Conservation (phyloP, 2,797 vertebrate species). For the Cuculus canorus region DNA sequence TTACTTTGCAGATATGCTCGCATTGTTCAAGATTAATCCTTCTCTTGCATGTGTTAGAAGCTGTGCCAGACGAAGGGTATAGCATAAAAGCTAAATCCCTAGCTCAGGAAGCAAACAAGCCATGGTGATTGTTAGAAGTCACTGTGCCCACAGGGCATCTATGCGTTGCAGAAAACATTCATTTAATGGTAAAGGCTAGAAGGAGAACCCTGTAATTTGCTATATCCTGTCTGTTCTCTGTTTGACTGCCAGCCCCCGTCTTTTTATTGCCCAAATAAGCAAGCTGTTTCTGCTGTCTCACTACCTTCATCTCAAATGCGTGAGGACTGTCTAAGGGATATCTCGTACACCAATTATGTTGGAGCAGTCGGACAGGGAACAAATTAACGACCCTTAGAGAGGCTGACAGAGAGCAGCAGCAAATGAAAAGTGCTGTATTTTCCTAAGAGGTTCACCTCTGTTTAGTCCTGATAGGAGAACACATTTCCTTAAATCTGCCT, state of each 20-base stretch:
- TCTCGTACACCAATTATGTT: conserved; percentile 10
- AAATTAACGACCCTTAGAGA: conserved; percentile 30
- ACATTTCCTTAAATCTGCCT: conserved; percentile 39
- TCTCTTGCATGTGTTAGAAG: neutral
- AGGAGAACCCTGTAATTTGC: conserved; percentile 60
- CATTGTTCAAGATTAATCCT: neutral
- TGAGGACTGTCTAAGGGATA: conserved; percentile 25
- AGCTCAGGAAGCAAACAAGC: conserved; percentile 60
- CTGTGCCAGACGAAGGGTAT: neutral
- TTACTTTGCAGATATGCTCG: neutral
- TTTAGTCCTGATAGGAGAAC: neutral
- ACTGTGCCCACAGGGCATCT: conserved; percentile 60
- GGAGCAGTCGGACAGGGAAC: neutral
- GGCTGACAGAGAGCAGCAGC: conserved; percentile 51
- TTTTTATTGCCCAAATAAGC: conserved; percentile 72
- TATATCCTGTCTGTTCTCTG: conserved; percentile 55
- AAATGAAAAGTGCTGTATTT: neutral
- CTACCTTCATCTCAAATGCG: conserved; percentile 49
- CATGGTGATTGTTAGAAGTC: conserved; percentile 35
- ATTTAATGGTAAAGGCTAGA: conserved; percentile 55
- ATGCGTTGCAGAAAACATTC: conserved; percentile 33
- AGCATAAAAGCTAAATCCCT: conserved; percentile 31
- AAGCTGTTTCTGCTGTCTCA: conserved; percentile 34
- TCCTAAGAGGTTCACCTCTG: conserved; percentile 5
- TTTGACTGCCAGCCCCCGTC: conserved; percentile 44